phyloP scores from a whole-genome alignment of 2,888 invertebrate species.

The Volucella zonaria region DNA sequence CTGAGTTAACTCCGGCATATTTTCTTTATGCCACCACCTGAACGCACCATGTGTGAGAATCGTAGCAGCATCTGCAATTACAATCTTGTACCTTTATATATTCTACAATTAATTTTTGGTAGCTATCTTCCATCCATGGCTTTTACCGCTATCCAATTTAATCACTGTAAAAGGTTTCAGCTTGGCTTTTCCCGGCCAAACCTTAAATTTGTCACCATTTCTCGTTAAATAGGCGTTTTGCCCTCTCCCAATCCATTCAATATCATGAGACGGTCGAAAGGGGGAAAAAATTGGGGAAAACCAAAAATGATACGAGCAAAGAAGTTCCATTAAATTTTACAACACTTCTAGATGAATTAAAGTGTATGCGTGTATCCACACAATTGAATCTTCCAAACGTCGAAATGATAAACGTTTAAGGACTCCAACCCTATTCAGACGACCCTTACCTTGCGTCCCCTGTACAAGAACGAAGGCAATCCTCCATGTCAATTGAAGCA shows the following conservation, averaged over 20 bases:
- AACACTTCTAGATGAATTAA: conserved; percentile 60
- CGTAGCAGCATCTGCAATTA: conserved; percentile 66
- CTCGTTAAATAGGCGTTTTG: background rate
- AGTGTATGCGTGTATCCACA: conserved; percentile 52
- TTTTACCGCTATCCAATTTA: conserved; percentile 63
- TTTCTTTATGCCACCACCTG: background rate
- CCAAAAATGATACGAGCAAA: conserved; percentile 47
- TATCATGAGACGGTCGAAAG: conserved; percentile 10
- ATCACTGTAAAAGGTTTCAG: conserved; percentile 73
- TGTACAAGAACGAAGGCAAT: background rate
- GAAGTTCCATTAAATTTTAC: conserved; percentile 68
- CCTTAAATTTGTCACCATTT: conserved; percentile 57
- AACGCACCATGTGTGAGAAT: conserved; percentile 6
- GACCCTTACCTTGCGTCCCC: background rate
- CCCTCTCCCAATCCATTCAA: background rate
- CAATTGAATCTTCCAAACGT: conserved; percentile 66
- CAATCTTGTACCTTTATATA: conserved; percentile 70
- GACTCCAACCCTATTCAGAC: conserved; percentile 13
- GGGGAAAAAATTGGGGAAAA: conserved; percentile 36
- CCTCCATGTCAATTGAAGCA: conserved; percentile 20
- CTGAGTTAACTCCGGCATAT: background rate
- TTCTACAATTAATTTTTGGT: conserved; percentile 71
- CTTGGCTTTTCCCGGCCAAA: conserved; percentile 56
- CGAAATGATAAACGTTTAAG: conserved; percentile 65
- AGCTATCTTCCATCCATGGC: conserved; percentile 32